phyloP scores from a whole-genome alignment of 2,797 vertebrate genomes.

The Nothura maculosa region DNA sequence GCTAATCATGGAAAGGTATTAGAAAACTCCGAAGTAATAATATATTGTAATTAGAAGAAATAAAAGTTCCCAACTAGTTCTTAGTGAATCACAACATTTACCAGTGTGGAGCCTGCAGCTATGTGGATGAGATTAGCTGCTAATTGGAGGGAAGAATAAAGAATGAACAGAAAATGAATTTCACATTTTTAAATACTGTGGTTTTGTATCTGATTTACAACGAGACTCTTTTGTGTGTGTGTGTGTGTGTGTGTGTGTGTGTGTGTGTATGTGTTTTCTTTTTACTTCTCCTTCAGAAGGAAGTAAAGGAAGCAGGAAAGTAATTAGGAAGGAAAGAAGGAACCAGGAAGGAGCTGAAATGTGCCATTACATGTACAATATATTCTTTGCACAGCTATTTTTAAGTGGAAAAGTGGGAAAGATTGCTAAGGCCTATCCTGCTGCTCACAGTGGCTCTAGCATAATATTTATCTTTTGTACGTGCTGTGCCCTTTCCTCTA shows the following conservation, averaged over 20 bases:
- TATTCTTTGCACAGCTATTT: background rate
- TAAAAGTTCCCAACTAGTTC: slow-evolving; percentile 70
- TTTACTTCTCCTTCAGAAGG: too few species aligned
- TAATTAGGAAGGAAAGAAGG: too few species aligned
- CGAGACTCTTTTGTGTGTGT: background rate
- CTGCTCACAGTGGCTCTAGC: background rate
- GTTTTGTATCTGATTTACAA: slow-evolving; percentile 59
- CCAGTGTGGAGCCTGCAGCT: slow-evolving; percentile 70
- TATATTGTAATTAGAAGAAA: slow-evolving; percentile 80
- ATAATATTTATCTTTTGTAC: background rate
- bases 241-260: too few species aligned
- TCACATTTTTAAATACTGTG: slow-evolving; percentile 59
- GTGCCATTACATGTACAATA: background rate
- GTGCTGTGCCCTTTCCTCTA: background rate
- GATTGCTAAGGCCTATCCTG: background rate
- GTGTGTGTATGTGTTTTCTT: background rate
- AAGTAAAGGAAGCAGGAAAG: too few species aligned
- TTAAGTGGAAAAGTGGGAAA: background rate
- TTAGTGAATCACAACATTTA: slow-evolving; percentile 77
- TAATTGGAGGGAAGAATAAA: slow-evolving; percentile 76
- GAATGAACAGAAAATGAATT: slow-evolving; percentile 73
- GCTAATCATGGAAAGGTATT: slow-evolving; percentile 76
- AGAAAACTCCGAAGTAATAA: slow-evolving; percentile 79
- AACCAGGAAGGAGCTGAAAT: background rate
- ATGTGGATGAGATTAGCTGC: slow-evolving; percentile 75